phyloP scores from a whole-genome alignment of 2,888 invertebrate genomes.

The Dioctria rufipes region DNA sequence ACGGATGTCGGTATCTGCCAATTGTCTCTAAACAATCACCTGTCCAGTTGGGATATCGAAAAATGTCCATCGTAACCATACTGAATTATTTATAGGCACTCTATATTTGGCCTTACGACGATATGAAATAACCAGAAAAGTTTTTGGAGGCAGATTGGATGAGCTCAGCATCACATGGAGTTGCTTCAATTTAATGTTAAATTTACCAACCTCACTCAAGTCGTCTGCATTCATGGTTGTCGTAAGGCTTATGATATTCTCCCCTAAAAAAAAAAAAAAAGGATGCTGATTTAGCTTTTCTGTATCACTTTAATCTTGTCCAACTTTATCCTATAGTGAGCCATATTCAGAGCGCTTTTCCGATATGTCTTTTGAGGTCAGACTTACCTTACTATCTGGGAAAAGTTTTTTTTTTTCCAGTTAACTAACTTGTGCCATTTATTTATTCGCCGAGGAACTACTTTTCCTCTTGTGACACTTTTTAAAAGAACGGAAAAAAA shows the following conservation, averaged over 20 bases:
- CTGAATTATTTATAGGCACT: conserved; percentile 46
- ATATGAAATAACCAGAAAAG: conserved; percentile 32
- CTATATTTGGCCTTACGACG: neutral
- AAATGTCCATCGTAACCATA: conserved; percentile 21
- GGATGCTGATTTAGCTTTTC: conserved; percentile 33
- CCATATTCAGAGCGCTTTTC: neutral
- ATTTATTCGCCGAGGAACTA: conserved; percentile 11
- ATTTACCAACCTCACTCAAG: neutral
- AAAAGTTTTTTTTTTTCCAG: conserved; percentile 36
- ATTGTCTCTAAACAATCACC: conserved; percentile 45
- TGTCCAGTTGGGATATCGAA: conserved; percentile 41
- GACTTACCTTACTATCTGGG: conserved; percentile 15
- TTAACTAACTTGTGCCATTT: conserved; percentile 37
- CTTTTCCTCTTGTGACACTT: conserved; percentile 21
- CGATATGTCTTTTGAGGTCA: conserved; percentile 14
- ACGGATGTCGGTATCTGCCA: neutral
- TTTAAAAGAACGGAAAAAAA: conserved; percentile 16
- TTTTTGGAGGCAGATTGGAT: conserved; percentile 32
- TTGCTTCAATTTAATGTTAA: neutral
- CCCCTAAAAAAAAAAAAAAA: neutral
- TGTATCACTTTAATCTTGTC: conserved; percentile 22
- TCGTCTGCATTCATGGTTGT: neutral
- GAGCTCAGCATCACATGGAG: neutral
- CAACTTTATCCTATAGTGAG: conserved; percentile 18
- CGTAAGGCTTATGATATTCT: neutral